phyloP scores from a whole-genome alignment of 1,140 invertebrate genomes.

The Artemia franciscana region DNA sequence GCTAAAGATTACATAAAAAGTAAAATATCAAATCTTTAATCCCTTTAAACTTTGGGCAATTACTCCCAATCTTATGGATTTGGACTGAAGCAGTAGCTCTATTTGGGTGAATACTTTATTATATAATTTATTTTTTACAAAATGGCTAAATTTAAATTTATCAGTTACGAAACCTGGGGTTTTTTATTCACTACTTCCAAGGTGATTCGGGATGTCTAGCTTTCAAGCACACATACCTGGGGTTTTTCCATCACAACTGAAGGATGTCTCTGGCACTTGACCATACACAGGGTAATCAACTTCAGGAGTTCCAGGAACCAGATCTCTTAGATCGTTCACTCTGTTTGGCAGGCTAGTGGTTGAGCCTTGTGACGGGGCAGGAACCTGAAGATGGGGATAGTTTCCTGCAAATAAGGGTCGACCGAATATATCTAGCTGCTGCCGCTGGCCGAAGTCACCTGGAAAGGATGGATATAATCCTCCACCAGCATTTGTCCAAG shows the following conservation, averaged over 20 bases:
- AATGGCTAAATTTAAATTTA: too few relatives aligned
- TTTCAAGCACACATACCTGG: not conserved
- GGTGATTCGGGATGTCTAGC: too few relatives aligned
- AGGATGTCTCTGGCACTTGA: conserved; percentile 9
- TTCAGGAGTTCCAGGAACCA: conserved; percentile 13
- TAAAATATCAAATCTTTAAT: too few relatives aligned
- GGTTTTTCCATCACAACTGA: conserved; percentile 9
- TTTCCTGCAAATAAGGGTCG: not conserved
- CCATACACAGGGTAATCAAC: conserved; percentile 13
- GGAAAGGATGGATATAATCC: not conserved
- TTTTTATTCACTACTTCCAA: too few relatives aligned
- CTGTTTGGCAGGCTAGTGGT: not conserved
- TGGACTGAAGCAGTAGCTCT: too few relatives aligned
- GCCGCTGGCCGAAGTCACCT: not conserved
- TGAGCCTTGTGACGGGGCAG: not conserved
- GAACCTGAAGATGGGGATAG: not conserved
- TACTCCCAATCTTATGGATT: too few relatives aligned
- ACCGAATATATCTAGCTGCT: too few relatives aligned
- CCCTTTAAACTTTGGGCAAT: too few relatives aligned
- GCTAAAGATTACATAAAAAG: too few relatives aligned
- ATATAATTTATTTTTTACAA: too few relatives aligned
- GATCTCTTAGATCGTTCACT: conserved; percentile 6
- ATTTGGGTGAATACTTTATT: too few relatives aligned
- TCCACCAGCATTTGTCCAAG: not conserved
- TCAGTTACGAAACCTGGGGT: too few relatives aligned